Conservation (phyloP, 2,888 invertebrate genomes). For the Pasiphila rectangulata region DNA sequence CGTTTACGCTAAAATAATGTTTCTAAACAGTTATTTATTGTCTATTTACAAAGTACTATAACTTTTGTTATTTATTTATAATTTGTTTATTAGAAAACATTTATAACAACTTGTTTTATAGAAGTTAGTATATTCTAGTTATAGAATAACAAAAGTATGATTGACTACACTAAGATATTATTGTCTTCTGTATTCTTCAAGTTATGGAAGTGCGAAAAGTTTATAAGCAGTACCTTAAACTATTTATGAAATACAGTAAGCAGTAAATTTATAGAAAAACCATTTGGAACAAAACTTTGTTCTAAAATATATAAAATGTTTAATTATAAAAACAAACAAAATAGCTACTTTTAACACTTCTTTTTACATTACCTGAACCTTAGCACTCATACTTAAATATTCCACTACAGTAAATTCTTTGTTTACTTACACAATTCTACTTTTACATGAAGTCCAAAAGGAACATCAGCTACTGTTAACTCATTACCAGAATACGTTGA, state of each 20-base stretch:
- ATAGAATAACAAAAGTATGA: background rate
- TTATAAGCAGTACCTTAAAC: background rate
- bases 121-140: background rate
- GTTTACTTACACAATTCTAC: slow-evolving; percentile 58
- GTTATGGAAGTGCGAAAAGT: too few species aligned
- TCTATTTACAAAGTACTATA: slow-evolving; percentile 35
- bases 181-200: too few species aligned
- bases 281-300: too few species aligned
- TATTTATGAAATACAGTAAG: background rate
- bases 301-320: background rate
- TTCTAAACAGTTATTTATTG: slow-evolving; percentile 18
- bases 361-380: slow-evolving; percentile 42
- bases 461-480: slow-evolving; percentile 55
- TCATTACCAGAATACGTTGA: slow-evolving; percentile 63
- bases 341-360: background rate
- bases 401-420: slow-evolving; percentile 71
- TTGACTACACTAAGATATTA: too few species aligned
- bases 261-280: background rate
- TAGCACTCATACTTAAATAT: slow-evolving; percentile 46
- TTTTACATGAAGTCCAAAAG: slow-evolving; percentile 59
- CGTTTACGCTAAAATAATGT: slow-evolving; percentile 37
- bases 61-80: slow-evolving; percentile 68
- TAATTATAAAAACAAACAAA: background rate
- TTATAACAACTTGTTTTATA: slow-evolving; percentile 20
- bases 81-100: slow-evolving; percentile 46